phyloP scores from a whole-genome alignment of 2,113 vertebrate genomes.

The Cynoglossus semilaevis region DNA sequence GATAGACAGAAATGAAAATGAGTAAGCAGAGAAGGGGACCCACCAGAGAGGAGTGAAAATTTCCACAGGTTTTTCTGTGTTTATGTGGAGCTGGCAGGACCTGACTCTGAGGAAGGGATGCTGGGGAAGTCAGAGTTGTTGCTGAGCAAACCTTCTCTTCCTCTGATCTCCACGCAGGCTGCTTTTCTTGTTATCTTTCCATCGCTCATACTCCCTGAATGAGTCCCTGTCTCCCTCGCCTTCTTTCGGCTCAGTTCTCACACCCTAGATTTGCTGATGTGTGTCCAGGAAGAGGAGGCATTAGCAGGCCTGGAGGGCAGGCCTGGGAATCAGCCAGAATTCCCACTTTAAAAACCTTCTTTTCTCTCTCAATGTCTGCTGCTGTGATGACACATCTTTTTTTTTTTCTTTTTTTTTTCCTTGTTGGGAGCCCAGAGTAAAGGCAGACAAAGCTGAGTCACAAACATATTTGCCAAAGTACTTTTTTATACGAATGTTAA shows the following conservation, averaged over 20 bases:
- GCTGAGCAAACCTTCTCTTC: slow-evolving; percentile 30
- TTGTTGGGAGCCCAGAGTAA: slow-evolving; percentile 57
- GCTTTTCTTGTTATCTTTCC: slow-evolving; percentile 9
- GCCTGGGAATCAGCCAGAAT: slow-evolving; percentile 49
- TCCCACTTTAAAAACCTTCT: slow-evolving; percentile 37
- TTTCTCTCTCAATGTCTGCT: neutral
- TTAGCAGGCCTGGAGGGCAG: slow-evolving; percentile 43
- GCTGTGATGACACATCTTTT: slow-evolving; percentile 50
- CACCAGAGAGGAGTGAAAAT: slow-evolving; percentile 72
- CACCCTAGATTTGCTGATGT: slow-evolving; percentile 50
- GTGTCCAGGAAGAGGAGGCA: slow-evolving; percentile 47
- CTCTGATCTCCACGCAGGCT: slow-evolving; percentile 19
- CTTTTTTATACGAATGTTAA: too few relatives aligned
- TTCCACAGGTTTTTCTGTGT: slow-evolving; percentile 69
- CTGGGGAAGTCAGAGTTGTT: slow-evolving; percentile 46
- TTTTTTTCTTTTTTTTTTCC: slow-evolving; percentile 41
- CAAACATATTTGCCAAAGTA: slow-evolving; percentile 19
- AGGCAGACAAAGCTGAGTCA: slow-evolving; percentile 45
- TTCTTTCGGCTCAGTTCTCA: slow-evolving; percentile 25
- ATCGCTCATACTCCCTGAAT: slow-evolving; percentile 5
- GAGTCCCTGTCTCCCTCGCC: slow-evolving; percentile 11
- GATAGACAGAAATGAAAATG: slow-evolving; percentile 68
- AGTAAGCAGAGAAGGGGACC: slow-evolving; percentile 61
- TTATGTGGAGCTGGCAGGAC: slow-evolving; percentile 66
- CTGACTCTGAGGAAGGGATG: slow-evolving; percentile 51